These are phyloP conservation scores for Thalassarche chlororhynchos DNA, from an alignment of 2,113 vertebrate genomes.

Conservation along the genomic window DNA sequence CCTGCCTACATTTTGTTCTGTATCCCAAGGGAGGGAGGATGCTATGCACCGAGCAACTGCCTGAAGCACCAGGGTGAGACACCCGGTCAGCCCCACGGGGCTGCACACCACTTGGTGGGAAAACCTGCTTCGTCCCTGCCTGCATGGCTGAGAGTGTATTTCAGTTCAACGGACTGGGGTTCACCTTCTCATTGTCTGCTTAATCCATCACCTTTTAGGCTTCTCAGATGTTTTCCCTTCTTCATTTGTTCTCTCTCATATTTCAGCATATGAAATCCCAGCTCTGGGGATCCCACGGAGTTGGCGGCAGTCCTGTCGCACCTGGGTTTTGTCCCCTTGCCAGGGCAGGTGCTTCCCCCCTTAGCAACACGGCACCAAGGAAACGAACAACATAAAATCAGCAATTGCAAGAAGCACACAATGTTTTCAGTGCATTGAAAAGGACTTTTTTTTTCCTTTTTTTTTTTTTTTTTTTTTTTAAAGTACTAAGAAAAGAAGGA, in stretches of 20 bases:
- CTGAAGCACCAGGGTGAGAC: background rate
- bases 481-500: background rate
- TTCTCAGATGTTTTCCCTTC: background rate
- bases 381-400: background rate
- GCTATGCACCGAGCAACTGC: background rate
- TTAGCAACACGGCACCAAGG: background rate
- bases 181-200: background rate
- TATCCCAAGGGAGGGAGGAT: background rate
- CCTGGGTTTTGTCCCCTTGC: background rate
- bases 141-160: background rate
- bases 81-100: rapidly evolving
- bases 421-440: background rate
- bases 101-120: background rate
- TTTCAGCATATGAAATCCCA: background rate
- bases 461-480: background rate
- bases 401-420: background rate
- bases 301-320: background rate
- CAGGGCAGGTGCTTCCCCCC: background rate
- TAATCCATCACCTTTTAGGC: background rate
- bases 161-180: background rate
- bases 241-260: background rate
- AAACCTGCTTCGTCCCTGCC: background rate
- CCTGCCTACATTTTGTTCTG: background rate
- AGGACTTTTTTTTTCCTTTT: background rate
- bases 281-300: background rate